These are phyloP conservation scores for Bembecia ichneumoniformis DNA, from an alignment of 2,888 invertebrate species.

Conservation along the genomic window DNA sequence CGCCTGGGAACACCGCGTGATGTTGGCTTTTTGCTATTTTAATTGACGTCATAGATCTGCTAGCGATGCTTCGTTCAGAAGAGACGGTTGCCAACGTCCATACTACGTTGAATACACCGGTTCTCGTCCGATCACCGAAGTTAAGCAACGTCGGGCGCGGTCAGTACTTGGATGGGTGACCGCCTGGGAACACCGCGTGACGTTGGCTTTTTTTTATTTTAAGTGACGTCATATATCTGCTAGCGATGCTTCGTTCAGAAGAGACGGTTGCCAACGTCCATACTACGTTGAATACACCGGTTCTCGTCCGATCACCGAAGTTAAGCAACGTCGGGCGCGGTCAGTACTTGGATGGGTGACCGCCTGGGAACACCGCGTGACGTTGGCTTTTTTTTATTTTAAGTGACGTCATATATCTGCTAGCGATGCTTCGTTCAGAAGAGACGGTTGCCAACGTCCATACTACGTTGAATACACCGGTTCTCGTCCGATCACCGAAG, in stretches of 20 bases:
- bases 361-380: conserved; percentile 24
- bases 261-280: conserved; percentile 14
- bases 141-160: conserved; percentile 24
- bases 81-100: conserved; percentile 4
- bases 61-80: too few relatives aligned
- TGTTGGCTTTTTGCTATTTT: not conserved
- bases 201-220: conserved; percentile 16
- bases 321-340: conserved; percentile 24
- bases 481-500: conserved; percentile 25
- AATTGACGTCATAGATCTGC: too few relatives aligned
- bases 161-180: conserved; percentile 27
- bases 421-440: too few relatives aligned
- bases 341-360: conserved; percentile 27
- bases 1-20: conserved; percentile 23
- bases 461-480: conserved; percentile 36
- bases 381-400: conserved; percentile 16
- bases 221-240: too few relatives aligned
- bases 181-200: conserved; percentile 24
- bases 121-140: conserved; percentile 25
- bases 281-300: conserved; percentile 17
- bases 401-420: too few relatives aligned
- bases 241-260: too few relatives aligned
- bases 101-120: conserved; percentile 18
- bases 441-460: conserved; percentile 23
- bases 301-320: conserved; percentile 25